A percentile compares a stretch with the other conserved stretches of the same genome.
phyloP scores from a whole-genome alignment of 2,888 invertebrate genomes.

The Hypolimnas misippus region DNA sequence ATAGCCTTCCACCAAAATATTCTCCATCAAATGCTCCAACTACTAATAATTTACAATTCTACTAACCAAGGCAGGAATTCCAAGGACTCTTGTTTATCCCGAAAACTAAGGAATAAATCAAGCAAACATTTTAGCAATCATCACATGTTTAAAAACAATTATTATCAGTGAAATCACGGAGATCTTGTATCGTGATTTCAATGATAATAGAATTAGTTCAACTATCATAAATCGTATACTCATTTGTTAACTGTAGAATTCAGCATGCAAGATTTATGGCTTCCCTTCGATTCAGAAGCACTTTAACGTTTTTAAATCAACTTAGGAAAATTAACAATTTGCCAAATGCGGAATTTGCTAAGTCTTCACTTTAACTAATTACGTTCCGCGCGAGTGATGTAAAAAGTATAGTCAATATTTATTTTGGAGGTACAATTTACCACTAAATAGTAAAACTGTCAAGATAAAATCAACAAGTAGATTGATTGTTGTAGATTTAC shows the following conservation, averaged over 20 bases:
- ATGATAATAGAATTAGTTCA: slow-evolving; percentile 17
- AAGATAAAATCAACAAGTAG: slow-evolving; percentile 64
- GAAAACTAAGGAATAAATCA: slow-evolving; percentile 87
- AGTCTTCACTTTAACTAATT: background rate
- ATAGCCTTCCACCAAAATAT: slow-evolving; percentile 24
- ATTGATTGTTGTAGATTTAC: slow-evolving; percentile 55
- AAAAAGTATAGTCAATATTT: slow-evolving; percentile 53
- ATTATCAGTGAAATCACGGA: slow-evolving; percentile 31
- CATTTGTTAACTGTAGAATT: slow-evolving; percentile 2
- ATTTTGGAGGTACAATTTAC: slow-evolving; percentile 47
- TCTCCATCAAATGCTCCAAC: slow-evolving; percentile 50
- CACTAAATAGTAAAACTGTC: slow-evolving; percentile 71
- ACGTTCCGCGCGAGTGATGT: background rate
- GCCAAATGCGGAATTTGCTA: background rate
- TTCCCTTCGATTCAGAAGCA: slow-evolving; percentile 4
- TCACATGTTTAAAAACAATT: slow-evolving; percentile 29
- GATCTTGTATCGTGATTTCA: slow-evolving; percentile 15
- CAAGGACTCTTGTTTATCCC: slow-evolving; percentile 91
- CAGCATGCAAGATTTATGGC: slow-evolving; percentile 3
- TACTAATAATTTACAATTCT: slow-evolving; percentile 77
- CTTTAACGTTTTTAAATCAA: background rate
- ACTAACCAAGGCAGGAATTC: slow-evolving; percentile 93
- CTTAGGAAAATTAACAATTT: background rate
- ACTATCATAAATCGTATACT: background rate
- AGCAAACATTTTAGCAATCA: slow-evolving; percentile 67